A percentile compares a stretch with the other conserved stretches of the same genome.
These are phyloP conservation scores for Microcebus jonahi DNA, from an alignment of 2,113 vertebrate species.

Conservation along the genomic window DNA sequence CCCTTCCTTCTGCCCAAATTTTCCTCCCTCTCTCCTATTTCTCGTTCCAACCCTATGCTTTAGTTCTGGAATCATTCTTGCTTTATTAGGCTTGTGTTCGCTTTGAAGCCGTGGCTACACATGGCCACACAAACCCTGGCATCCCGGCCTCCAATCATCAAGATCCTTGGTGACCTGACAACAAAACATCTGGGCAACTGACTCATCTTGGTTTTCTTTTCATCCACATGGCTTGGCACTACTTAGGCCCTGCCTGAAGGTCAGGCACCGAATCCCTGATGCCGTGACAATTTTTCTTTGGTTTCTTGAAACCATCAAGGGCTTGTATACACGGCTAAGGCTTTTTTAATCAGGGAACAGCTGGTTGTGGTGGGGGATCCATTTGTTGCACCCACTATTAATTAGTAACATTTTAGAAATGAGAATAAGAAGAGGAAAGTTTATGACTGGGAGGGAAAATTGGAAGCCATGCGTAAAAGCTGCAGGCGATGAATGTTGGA, in stretches of 20 bases:
- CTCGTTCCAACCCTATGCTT: background rate
- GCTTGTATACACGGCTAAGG: constrained; percentile 67
- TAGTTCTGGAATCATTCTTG: background rate
- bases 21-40: background rate
- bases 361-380: constrained; percentile 71
- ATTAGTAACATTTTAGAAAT: constrained; percentile 75
- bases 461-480: constrained; percentile 53
- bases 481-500: background rate
- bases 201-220: constrained; percentile 74
- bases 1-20: background rate
- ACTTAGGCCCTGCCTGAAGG: constrained; percentile 64
- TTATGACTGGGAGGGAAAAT: constrained; percentile 12
- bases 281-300: constrained; percentile 70
- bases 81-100: background rate
- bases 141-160: constrained; percentile 39
- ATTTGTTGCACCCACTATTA: constrained; percentile 74
- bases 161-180: constrained; percentile 72
- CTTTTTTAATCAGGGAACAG: constrained; percentile 77
- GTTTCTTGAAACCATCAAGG: constrained; percentile 77
- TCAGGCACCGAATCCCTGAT: constrained; percentile 35
- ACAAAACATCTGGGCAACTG: constrained; percentile 72
- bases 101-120: constrained; percentile 56
- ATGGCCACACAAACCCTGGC: constrained; percentile 57
- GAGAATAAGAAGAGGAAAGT: constrained; percentile 67
- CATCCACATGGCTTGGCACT: constrained; percentile 72